Conservation (phyloP, 2,888 invertebrate species). For the Tenthredo mesomela region DNA sequence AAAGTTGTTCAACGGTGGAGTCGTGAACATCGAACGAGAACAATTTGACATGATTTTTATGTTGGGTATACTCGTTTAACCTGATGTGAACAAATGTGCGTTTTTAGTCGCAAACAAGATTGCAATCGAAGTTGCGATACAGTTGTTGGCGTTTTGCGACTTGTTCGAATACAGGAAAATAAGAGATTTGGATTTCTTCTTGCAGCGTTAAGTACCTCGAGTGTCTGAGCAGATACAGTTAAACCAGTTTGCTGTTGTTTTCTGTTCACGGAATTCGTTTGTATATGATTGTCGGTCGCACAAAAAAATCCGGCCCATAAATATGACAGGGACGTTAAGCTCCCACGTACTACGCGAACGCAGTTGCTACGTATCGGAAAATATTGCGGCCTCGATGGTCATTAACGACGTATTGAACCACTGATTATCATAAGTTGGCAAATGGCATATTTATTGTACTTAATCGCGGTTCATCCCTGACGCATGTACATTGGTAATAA, state of each 20-base stretch:
- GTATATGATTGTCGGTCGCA: conserved; percentile 1
- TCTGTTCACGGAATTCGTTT: conserved; percentile 9
- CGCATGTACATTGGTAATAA: conserved; percentile 32
- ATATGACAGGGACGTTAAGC: conserved; percentile 42
- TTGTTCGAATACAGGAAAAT: background rate
- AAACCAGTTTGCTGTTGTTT: conserved; percentile 36
- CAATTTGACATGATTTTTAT: conserved; percentile 31
- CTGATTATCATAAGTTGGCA: conserved; percentile 51
- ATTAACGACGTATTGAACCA: conserved; percentile 47
- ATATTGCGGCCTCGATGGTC: conserved; percentile 23
- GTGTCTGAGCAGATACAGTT: conserved; percentile 2
- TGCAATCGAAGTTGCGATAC: conserved; percentile 11
- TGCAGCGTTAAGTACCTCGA: background rate
- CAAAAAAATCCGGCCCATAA: conserved; percentile 17
- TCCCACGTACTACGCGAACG: conserved; percentile 9
- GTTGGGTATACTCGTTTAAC: conserved; percentile 7
- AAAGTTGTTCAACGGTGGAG: background rate
- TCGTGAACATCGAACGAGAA: background rate
- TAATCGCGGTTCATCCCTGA: conserved; percentile 21
- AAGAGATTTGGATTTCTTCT: conserved; percentile 18
- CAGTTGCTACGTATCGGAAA: conserved; percentile 21
- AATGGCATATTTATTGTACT: conserved; percentile 45
- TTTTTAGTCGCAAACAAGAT: conserved; percentile 27
- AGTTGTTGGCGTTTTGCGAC: background rate
- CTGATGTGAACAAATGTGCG: conserved; percentile 4